Base-by-base conservation (phyloP, 2,888 invertebrate genomes). In the Brachyptera risi region DNA sequence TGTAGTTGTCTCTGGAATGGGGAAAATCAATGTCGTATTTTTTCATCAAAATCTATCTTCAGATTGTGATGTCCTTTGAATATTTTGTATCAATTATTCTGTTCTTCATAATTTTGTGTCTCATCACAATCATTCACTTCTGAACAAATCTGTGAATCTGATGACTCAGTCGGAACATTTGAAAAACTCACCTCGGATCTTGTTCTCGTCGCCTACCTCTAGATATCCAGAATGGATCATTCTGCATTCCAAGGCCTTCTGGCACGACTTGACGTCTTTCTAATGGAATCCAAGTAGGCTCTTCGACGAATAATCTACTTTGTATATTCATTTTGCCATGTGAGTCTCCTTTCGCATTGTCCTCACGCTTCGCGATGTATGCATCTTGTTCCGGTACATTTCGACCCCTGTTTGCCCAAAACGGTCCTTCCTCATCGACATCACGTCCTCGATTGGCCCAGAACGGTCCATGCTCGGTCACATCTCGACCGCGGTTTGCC, bases 241-340 rank as follows among this genome's bases (percentile, higher is more conserved):
- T 60, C 2, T 35, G 15, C 4, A 19, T 13, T 3, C 2, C 21
- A 3, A 54, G 17, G n/a, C 35, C 35, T 9, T 19, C 35, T 21
- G 35, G 19, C 3, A 11, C 31, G 5, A 17, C 35, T 5, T 59
- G 56, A 3, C 63, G 44, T 13, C 63, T 31, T 17, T 61, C 51
- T 42, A 82, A 75, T 59, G 81, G 65, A 67, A 82, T 75, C 71
- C 78, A 83, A 62, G 74, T 75, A 0, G 83, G 83, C 69, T 82
- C 78, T 21, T 82, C 80, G 1, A 77, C 82, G 65, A 72, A 81
- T 37, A 82, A 74, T 66, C 73, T 74, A 42, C 75, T 77, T 59
- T 78, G 15, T 2, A 21, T 4, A 7, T 31, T 5, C 7, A 5
- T 7, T 35, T 51, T 51, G n/a, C n/a, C n/a, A n/a, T n/a, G n/a